These are phyloP conservation scores for Dasypus novemcinctus DNA, from an alignment of 2,113 vertebrate species.

Conservation along the genomic window DNA sequence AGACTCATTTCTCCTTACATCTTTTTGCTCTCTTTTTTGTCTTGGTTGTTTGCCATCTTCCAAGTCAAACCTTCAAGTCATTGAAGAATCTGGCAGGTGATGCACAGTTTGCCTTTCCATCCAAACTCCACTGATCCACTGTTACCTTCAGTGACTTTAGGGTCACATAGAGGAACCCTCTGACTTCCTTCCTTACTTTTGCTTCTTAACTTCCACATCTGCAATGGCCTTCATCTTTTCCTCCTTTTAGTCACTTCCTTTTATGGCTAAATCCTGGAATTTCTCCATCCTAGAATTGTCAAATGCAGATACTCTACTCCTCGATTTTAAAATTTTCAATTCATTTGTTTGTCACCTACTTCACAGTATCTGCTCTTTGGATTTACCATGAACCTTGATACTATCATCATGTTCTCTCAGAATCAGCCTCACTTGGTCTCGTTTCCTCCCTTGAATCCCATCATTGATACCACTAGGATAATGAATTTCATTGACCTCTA, in stretches of 20 bases:
- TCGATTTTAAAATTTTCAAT: background rate
- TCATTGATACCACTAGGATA: background rate
- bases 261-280: background rate
- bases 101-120: too few species aligned
- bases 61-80: background rate
- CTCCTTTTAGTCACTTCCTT: background rate
- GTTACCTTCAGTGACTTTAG: background rate
- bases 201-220: background rate
- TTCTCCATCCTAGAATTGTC: background rate
- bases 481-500: background rate
- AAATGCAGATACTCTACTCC: background rate
- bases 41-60: background rate
- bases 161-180: background rate
- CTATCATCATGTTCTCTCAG: too few species aligned
- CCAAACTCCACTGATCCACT: background rate
- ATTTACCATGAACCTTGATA: background rate
- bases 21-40: background rate
- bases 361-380: background rate
- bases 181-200: background rate
- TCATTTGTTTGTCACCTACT: background rate
- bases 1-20: background rate
- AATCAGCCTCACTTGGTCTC: too few species aligned
- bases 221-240: background rate
- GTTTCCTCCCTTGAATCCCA: too few species aligned
- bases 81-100: background rate